A percentile compares a stretch with the other conserved stretches of the same genome.
These are phyloP conservation scores for Dasysyrphus albostriatus DNA, from an alignment of 2,888 invertebrate species.

Conservation along the genomic window DNA sequence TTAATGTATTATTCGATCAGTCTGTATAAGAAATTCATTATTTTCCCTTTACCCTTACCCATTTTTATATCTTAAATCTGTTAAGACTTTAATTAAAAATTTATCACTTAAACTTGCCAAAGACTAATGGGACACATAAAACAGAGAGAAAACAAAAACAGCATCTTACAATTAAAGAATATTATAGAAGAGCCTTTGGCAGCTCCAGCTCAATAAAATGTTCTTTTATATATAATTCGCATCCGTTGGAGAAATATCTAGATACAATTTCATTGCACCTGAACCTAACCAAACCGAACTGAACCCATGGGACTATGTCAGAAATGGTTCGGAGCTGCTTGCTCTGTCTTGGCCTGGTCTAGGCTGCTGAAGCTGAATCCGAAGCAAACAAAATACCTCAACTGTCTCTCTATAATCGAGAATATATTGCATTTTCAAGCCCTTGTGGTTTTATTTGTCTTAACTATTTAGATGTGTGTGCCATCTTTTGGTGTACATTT, in stretches of 20 bases:
- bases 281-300: conserved; percentile 27
- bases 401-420: conserved; percentile 48
- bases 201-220: conserved; percentile 55
- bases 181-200: conserved; percentile 36
- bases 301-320: conserved; percentile 50
- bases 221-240: conserved; percentile 31
- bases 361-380: conserved; percentile 1
- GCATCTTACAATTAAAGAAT: conserved; percentile 43
- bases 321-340: conserved; percentile 42
- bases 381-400: conserved; percentile 49
- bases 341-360: neutral
- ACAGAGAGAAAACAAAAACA: conserved; percentile 13
- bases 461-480: conserved; percentile 48
- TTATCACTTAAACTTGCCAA: conserved; percentile 33
- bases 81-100: conserved; percentile 48
- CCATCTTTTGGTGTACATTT: conserved; percentile 58
- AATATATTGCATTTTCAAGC: conserved; percentile 57
- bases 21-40: neutral
- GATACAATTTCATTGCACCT: conserved; percentile 68
- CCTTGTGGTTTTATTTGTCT: conserved; percentile 71
- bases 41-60: neutral
- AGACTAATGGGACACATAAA: conserved; percentile 8
- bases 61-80: neutral
- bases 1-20: neutral
- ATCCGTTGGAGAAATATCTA: conserved; percentile 13